Percentiles rank a stretch among this genome's conserved stretches.
Conservation (phyloP, 2,888 invertebrate genomes). For the Trilocha varians region DNA sequence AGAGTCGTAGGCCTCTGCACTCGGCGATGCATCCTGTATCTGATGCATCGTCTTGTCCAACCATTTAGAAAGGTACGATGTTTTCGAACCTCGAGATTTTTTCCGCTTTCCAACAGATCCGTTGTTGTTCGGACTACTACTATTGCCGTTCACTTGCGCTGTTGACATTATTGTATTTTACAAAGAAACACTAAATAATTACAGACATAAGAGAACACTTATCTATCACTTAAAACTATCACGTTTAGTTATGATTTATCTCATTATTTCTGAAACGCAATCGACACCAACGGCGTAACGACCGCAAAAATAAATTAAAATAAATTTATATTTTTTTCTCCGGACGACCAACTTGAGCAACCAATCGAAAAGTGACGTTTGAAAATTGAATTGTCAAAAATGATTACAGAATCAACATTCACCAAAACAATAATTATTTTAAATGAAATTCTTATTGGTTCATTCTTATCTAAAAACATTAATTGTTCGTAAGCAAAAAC, state of each 20-base stretch:
- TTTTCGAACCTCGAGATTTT: constrained; percentile 56
- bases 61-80: constrained; percentile 65
- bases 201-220: constrained; percentile 4
- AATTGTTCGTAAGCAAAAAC: no score
- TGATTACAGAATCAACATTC: no score
- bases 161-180: constrained; percentile 42
- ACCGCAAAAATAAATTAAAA: neutral
- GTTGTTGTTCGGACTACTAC: constrained; percentile 37
- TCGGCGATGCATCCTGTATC: constrained; percentile 50
- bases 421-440: no score
- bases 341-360: constrained; percentile 22
- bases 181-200: constrained; percentile 2
- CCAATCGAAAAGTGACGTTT: constrained; percentile 21
- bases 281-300: constrained; percentile 9
- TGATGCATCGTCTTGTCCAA: constrained; percentile 64
- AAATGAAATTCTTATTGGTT: no score
- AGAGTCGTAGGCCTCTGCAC: constrained; percentile 51
- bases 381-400: constrained; percentile 14
- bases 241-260: constrained; percentile 13
- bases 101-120: constrained; percentile 64
- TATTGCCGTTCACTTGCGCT: constrained; percentile 57
- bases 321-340: no score
- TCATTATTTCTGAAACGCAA: constrained; percentile 21
- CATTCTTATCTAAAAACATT: no score
- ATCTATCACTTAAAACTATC: constrained; percentile 15